Percentiles rank a stretch among this genome's conserved stretches.
phyloP scores from a whole-genome alignment of 2,797 vertebrate genomes.

The Ptychobarbus kaznakovi region DNA sequence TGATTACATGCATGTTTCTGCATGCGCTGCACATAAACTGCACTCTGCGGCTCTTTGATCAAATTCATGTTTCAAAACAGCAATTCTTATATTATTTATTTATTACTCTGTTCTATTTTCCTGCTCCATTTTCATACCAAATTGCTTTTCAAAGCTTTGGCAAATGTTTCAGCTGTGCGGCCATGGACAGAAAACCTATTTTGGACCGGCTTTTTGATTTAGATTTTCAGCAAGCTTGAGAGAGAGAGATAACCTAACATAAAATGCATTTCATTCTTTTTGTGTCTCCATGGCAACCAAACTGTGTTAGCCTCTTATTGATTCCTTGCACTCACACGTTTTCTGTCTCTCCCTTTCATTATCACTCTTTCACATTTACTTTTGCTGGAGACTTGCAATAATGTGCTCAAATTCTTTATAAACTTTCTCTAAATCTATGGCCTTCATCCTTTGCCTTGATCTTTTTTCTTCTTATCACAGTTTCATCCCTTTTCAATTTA shows the following conservation, averaged over 20 bases:
- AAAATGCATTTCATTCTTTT: conserved; percentile 62
- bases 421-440: conserved; percentile 2
- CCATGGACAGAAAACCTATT: conserved; percentile 55
- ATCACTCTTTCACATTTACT: conserved; percentile 40
- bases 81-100: conserved; percentile 51
- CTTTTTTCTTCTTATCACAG: not conserved
- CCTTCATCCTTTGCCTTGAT: conserved; percentile 25
- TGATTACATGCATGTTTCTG: conserved; percentile 49
- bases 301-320: conserved; percentile 59
- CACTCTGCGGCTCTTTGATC: not conserved
- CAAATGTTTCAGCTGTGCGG: conserved; percentile 43
- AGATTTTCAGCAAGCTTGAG: conserved; percentile 52
- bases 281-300: conserved; percentile 59
- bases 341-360: conserved; percentile 32
- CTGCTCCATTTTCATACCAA: conserved; percentile 54
- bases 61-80: conserved; percentile 9
- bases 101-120: conserved; percentile 46
- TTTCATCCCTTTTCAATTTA: conserved; percentile 18
- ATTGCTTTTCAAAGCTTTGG: conserved; percentile 51
- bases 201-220: conserved; percentile 55
- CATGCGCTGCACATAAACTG: conserved; percentile 22
- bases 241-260: conserved; percentile 55
- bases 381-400: not conserved
- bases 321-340: conserved; percentile 45
- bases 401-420: conserved; percentile 5